phyloP scores from a whole-genome alignment of 2,113 vertebrate genomes.

The Xiphias gladius region DNA sequence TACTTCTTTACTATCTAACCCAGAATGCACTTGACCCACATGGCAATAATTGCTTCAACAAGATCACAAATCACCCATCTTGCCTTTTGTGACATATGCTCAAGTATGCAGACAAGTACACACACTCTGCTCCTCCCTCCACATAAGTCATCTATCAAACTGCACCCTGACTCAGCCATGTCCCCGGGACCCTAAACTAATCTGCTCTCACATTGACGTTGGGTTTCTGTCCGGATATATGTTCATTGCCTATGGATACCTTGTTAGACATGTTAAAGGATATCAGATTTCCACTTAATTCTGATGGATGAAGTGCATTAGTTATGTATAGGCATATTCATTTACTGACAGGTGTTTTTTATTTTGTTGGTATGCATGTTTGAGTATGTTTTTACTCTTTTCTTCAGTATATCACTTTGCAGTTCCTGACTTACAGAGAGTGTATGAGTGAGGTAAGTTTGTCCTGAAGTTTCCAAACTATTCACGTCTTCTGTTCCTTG shows the following conservation, averaged over 20 bases:
- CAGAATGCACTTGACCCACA: slow-evolving; percentile 62
- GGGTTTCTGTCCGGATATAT: slow-evolving; percentile 12
- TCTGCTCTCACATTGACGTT: slow-evolving; percentile 38
- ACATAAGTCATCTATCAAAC: slow-evolving; percentile 63
- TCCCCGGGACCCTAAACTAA: slow-evolving; percentile 57
- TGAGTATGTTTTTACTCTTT: neutral
- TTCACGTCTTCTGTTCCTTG: slow-evolving; percentile 27
- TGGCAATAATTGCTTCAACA: slow-evolving; percentile 58
- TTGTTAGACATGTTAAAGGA: slow-evolving; percentile 20
- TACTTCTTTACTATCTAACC: slow-evolving; percentile 46
- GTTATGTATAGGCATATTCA: neutral
- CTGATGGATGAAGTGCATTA: slow-evolving; percentile 22
- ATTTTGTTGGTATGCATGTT: slow-evolving; percentile 9
- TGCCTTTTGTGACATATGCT: slow-evolving; percentile 58
- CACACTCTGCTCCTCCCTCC: slow-evolving; percentile 40
- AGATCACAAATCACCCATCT: slow-evolving; percentile 69
- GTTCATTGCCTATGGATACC: neutral
- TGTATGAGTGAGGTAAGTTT: neutral
- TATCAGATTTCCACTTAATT: slow-evolving; percentile 24
- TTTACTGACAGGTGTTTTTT: slow-evolving; percentile 31
- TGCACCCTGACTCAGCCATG: slow-evolving; percentile 24
- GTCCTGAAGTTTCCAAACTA: neutral
- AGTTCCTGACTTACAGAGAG: neutral
- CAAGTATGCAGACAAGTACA: slow-evolving; percentile 66
- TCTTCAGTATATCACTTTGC: neutral